Evolutionary conservation across 1,140 invertebrate genomes (phyloP), one percentile per base, ranked within the genome.

Genomic region (Heliothis subflexa): DNA sequence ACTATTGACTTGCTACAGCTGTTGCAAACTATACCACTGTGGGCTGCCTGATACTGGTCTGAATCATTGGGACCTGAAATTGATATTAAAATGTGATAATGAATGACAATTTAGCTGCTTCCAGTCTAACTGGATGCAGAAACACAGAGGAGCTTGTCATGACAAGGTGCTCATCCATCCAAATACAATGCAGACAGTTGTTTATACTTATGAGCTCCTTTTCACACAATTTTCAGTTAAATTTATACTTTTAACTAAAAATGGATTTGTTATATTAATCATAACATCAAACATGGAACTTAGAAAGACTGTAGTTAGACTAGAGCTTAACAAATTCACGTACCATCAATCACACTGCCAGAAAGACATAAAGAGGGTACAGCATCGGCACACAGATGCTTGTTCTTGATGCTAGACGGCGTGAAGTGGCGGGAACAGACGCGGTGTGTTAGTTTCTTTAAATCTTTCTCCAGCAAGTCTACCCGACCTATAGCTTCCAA

Each of bases 1-100:
- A 87, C 66, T 4, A 99, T 95, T 0, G 89, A 57, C 9, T 87
- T 83, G 0, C 95, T 88, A 83, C 98, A 99, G 12, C 93, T 95
- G 92, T 99, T 97, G 88, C 98, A 99, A 4, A 95, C 86, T 0
- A 99, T 95, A 18, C 95, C 93, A 47, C 91, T 97, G 97, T 93
- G 93, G 13, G 59, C 25, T 73, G 50, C 12, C 86, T 52, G 66
- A 7, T 83, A 14, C 59, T 57, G 57, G 7, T 75, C 45, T 64
- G 33, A 16, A 52, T 85, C 71, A 68, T 85, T 78, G 71, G 40
- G 5, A 12, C 86, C 86, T 90, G 62, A 10, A 61, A 75, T 28
- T 12, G 2, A 12, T 14, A 61, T 14, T 33, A 2, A 21, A 21
- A 10, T 10, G 10, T 11, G 21, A 10, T 59, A 21, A 2, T 59